Conservation (phyloP, 1,140 invertebrate species). For the Steinernema feltiae region DNA sequence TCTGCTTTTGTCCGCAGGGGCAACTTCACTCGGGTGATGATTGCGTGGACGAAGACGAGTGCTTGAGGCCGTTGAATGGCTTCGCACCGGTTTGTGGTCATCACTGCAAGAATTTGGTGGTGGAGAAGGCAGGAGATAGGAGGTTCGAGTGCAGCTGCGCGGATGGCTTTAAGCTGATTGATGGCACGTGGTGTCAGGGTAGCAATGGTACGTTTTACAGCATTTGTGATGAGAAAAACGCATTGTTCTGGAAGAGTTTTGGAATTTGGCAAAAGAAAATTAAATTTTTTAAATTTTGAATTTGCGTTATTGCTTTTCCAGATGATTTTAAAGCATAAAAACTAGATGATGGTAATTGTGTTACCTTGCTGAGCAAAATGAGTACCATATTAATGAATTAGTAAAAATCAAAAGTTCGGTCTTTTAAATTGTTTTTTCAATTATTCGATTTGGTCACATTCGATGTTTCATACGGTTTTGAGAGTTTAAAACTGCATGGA, state of each 20-base stretch:
- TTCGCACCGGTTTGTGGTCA: background rate
- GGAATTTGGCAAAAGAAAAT: background rate
- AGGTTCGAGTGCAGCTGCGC: background rate
- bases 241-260: background rate
- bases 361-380: too few relatives aligned
- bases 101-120: background rate
- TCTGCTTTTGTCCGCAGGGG: background rate
- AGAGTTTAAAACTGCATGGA: too few relatives aligned
- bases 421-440: too few relatives aligned
- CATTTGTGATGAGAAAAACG: background rate
- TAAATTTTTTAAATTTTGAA: too few relatives aligned
- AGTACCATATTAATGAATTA: too few relatives aligned
- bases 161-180: background rate
- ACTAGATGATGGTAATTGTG: too few relatives aligned
- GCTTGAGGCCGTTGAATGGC: background rate
- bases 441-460: too few relatives aligned
- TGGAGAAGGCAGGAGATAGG: background rate
- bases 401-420: too few relatives aligned
- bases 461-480: too few relatives aligned
- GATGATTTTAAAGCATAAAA: too few relatives aligned
- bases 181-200: conserved; percentile 1
- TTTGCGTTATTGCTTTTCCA: too few relatives aligned
- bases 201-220: background rate
- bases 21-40: background rate
- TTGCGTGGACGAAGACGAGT: background rate